Percentiles rank a stretch among this genome's conserved stretches.
Conservation (phyloP, 2,888 invertebrate species). For the Rotaria sp. region DNA sequence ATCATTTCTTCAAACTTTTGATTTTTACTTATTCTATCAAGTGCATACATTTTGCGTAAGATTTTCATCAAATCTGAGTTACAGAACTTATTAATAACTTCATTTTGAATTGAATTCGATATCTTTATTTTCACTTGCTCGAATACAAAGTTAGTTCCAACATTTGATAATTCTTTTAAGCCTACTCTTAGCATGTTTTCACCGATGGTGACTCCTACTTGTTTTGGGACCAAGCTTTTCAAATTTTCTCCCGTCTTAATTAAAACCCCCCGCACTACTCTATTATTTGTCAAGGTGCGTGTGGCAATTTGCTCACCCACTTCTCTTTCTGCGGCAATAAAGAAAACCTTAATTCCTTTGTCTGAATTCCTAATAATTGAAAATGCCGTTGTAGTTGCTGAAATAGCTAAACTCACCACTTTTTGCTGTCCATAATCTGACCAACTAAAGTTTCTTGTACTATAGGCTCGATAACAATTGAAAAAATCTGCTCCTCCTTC, state of each 20-base stretch:
- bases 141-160: background rate
- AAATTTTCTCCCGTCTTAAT: background rate
- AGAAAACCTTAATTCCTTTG: background rate
- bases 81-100: background rate
- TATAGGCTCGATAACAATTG: slow-evolving; percentile 31
- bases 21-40: background rate
- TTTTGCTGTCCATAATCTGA: slow-evolving; percentile 37
- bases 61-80: background rate
- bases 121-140: background rate
- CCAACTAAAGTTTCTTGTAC: slow-evolving; percentile 33
- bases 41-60: background rate
- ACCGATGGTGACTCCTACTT: background rate
- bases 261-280: background rate
- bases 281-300: background rate
- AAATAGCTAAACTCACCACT: slow-evolving; percentile 36
- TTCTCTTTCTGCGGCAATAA: too few species aligned
- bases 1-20: too few species aligned
- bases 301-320: background rate
- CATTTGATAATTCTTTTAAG: background rate
- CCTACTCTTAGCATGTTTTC: background rate
- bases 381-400: slow-evolving; percentile 24
- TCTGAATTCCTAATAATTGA: background rate
- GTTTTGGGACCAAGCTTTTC: background rate
- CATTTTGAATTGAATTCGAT: background rate
- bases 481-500: slow-evolving; percentile 35